phyloP scores from a whole-genome alignment of 1,140 invertebrate species.

The Microplitis demolitor region DNA sequence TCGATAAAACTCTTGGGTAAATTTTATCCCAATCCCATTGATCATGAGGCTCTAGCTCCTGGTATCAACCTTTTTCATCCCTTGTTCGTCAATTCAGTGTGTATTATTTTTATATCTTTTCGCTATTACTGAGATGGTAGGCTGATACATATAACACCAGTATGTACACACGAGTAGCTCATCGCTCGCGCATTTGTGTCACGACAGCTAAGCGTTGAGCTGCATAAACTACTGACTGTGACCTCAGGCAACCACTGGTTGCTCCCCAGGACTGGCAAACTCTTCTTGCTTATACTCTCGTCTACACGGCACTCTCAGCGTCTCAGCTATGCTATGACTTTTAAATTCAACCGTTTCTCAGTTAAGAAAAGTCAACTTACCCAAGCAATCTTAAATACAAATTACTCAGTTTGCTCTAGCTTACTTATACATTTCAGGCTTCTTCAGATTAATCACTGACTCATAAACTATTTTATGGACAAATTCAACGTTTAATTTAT shows the following conservation, averaged over 20 bases:
- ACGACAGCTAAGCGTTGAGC: conserved; percentile 1
- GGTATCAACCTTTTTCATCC: too few relatives aligned
- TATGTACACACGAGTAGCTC: neutral
- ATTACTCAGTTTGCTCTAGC: conserved; percentile 20
- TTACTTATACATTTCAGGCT: neutral
- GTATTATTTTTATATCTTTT: too few relatives aligned
- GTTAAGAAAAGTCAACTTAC: conserved; percentile 19
- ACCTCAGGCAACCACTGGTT: conserved; percentile 42
- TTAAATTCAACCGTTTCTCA: conserved; percentile 21
- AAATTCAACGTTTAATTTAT: neutral
- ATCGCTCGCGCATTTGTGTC: conserved; percentile 10
- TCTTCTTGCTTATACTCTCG: too few relatives aligned
- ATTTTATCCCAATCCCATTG: too few relatives aligned
- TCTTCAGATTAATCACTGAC: conserved; percentile 16
- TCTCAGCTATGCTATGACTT: conserved; percentile 1
- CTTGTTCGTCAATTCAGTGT: too few relatives aligned
- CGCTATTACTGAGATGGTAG: neutral
- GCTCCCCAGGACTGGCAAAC: conserved; percentile 3
- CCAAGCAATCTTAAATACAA: conserved; percentile 27
- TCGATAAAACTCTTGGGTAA: too few relatives aligned
- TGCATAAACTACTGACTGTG: conserved; percentile 24
- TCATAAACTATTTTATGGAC: neutral
- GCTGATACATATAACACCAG: neutral
- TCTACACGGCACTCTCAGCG: neutral
- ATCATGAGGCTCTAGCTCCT: too few relatives aligned